phyloP scores from a whole-genome alignment of 2,797 vertebrate genomes.

The Huso huso region DNA sequence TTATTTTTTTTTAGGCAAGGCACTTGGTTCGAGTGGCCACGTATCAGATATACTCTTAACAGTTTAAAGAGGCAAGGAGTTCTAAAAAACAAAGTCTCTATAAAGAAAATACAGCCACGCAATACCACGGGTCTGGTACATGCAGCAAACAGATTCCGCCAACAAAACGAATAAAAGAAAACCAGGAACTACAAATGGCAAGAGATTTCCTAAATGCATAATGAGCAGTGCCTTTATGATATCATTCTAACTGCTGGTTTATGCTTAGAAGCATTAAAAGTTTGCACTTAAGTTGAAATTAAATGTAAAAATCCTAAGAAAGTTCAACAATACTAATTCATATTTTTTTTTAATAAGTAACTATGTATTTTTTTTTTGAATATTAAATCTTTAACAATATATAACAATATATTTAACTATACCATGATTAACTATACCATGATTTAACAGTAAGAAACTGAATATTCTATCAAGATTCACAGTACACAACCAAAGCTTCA shows the following conservation, averaged over 20 bases:
- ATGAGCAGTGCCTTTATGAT: constrained; percentile 65
- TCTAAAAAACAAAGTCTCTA: constrained; percentile 45
- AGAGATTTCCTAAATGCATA: constrained; percentile 56
- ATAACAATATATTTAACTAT: constrained; percentile 31
- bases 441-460: constrained; percentile 63
- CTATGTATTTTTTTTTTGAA: constrained; percentile 25
- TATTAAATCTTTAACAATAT: constrained; percentile 60
- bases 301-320: constrained; percentile 58
- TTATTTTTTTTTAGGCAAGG: constrained; percentile 54
- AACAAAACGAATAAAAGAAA: constrained; percentile 49
- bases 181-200: constrained; percentile 43
- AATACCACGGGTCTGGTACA: constrained; percentile 35
- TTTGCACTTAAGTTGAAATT: constrained; percentile 70
- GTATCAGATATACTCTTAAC: constrained; percentile 48
- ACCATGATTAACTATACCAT: constrained; percentile 40
- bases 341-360: constrained; percentile 56
- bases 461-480: constrained; percentile 72
- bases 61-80: constrained; percentile 56
- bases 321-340: constrained; percentile 68
- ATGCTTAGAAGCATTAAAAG: constrained; percentile 73
- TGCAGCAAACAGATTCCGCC: constrained; percentile 42
- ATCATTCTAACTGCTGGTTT: constrained; percentile 67
- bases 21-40: constrained; percentile 72
- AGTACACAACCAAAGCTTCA: constrained; percentile 73
- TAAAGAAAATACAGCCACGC: constrained; percentile 48